phyloP scores from a whole-genome alignment of 2,113 vertebrate species.

The Boleophthalmus pectinirostris region DNA sequence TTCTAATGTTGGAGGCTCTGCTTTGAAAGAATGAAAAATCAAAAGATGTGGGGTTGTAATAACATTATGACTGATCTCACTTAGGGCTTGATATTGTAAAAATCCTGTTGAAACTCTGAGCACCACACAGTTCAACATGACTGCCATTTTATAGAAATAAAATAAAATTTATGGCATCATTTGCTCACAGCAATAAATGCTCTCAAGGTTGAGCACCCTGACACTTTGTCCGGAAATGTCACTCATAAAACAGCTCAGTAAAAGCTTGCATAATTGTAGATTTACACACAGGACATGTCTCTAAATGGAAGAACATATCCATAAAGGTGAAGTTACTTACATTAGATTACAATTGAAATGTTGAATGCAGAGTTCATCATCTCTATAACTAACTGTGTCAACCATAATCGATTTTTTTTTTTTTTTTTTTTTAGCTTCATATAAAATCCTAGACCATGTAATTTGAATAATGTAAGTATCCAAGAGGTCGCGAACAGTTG shows the following conservation, averaged over 20 bases:
- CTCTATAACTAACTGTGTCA: not conserved
- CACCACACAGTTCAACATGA: slow-evolving; percentile 16
- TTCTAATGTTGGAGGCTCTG: not conserved
- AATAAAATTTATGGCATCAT: slow-evolving; percentile 17
- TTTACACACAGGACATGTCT: not conserved
- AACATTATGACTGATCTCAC: slow-evolving; percentile 3
- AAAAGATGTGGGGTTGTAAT: slow-evolving; percentile 1
- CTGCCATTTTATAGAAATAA: slow-evolving; percentile 20
- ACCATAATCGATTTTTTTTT: not conserved
- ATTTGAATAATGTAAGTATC: not conserved
- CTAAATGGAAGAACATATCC: not conserved
- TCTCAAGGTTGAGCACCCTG: slow-evolving; percentile 13
- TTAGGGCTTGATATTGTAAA: slow-evolving; percentile 22
- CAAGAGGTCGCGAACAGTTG: slow-evolving; percentile 44
- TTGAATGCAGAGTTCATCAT: not conserved
- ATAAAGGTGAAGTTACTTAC: not conserved
- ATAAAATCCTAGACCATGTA: too few relatives aligned
- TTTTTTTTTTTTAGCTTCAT: not conserved
- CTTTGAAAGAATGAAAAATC: not conserved
- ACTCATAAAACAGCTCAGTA: slow-evolving; percentile 32
- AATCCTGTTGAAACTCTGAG: slow-evolving; percentile 13
- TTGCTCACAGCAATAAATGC: slow-evolving; percentile 24
- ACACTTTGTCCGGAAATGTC: slow-evolving; percentile 19
- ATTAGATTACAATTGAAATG: not conserved
- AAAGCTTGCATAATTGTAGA: not conserved